These are phyloP conservation scores for Meteorus sp. DNA, from an alignment of 1,140 invertebrate genomes.

Conservation along the genomic window DNA sequence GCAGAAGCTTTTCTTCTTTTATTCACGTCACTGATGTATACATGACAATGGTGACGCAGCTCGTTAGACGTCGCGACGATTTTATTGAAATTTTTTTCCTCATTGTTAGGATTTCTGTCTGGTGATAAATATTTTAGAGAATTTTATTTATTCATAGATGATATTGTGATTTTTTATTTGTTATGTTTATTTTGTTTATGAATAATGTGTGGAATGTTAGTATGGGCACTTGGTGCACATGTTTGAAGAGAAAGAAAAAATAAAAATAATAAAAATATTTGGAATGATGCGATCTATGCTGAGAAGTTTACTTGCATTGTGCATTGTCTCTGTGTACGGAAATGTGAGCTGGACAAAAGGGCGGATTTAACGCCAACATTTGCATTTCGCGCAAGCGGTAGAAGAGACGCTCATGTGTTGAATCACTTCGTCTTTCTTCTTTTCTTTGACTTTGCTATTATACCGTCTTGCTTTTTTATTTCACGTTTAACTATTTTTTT, in stretches of 20 bases:
- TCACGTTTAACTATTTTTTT: no score
- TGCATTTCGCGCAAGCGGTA: constrained; percentile 24
- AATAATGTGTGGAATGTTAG: neutral
- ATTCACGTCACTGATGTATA: neutral
- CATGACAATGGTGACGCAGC: no score
- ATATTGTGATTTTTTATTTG: neutral
- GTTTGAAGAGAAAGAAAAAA: neutral
- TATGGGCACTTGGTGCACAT: no score
- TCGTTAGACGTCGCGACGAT: neutral
- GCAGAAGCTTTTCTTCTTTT: neutral
- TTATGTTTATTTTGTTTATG: neutral
- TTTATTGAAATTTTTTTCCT: no score
- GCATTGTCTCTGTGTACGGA: constrained; percentile 32
- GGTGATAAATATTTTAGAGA: neutral
- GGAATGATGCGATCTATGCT: constrained; percentile 22
- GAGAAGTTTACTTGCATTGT: constrained; percentile 26
- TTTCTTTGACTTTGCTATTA: no score
- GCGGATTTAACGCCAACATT: constrained; percentile 33
- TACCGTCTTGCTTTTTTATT: no score
- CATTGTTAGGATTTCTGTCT: no score
- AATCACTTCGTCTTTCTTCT: no score
- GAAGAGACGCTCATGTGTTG: no score
- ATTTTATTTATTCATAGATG: neutral
- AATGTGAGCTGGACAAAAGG: constrained; percentile 29
- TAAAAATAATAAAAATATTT: constrained; percentile 8